These are phyloP conservation scores for Kryphioiulus occultus DNA, from an alignment of 2,888 invertebrate genomes.

Conservation along the genomic window DNA sequence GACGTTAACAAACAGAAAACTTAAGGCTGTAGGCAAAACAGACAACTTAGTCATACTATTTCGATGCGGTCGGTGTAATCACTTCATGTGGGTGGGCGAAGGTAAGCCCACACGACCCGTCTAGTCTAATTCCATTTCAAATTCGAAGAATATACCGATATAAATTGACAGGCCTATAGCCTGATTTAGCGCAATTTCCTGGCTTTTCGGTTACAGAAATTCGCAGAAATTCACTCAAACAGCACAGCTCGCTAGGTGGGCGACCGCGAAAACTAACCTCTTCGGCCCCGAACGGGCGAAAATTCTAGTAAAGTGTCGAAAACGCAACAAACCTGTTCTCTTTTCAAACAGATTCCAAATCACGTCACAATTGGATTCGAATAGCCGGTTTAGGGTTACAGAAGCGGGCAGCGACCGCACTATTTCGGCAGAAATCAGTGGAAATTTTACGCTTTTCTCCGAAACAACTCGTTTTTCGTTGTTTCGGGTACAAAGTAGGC, in stretches of 20 bases:
- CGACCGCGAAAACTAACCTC: not conserved
- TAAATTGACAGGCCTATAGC: not conserved
- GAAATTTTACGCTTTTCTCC: not conserved
- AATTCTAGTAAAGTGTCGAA: not conserved
- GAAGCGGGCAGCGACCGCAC: not conserved
- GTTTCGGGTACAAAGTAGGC: not conserved
- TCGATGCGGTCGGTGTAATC: not conserved
- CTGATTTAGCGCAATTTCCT: not conserved
- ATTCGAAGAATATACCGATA: not conserved
- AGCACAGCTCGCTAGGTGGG: not conserved
- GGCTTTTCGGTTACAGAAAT: not conserved
- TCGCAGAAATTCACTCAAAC: not conserved
- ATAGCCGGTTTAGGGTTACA: conserved; percentile 6
- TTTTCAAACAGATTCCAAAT: not conserved
- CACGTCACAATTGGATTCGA: not conserved
- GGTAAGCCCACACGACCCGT: not conserved
- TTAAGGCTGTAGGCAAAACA: not conserved
- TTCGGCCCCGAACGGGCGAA: not conserved
- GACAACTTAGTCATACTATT: conserved; percentile 3
- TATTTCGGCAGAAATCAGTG: not conserved
- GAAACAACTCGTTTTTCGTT: not conserved
- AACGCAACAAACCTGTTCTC: not conserved
- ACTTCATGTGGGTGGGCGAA: not conserved
- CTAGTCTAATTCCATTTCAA: not conserved
- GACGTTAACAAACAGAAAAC: not conserved